phyloP scores from a whole-genome alignment of 2,113 vertebrate species.

The Psittacula cyanocephala region DNA sequence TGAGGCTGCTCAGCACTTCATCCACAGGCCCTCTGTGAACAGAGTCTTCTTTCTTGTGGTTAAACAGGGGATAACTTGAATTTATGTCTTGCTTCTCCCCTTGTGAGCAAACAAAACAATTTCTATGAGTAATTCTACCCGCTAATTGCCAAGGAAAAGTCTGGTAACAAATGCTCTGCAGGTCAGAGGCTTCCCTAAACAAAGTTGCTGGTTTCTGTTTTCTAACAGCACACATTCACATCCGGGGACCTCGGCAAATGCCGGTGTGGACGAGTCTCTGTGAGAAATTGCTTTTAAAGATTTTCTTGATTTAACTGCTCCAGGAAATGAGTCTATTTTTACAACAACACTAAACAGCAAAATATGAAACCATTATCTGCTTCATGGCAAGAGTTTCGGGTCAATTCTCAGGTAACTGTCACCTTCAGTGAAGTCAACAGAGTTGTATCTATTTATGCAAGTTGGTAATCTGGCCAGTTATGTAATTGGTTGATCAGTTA shows the following conservation, averaged over 20 bases:
- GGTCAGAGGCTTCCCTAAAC: conserved; percentile 60
- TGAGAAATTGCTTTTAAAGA: conserved; percentile 50
- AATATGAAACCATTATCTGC: conserved; percentile 23
- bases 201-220: conserved; percentile 29
- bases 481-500: conserved; percentile 58
- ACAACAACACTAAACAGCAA: not conserved
- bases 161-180: conserved; percentile 51
- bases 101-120: conserved; percentile 44
- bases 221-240: conserved; percentile 14
- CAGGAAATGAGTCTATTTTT: conserved; percentile 62
- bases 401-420: conserved; percentile 21
- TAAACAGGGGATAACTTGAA: conserved; percentile 1
- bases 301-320: conserved; percentile 34
- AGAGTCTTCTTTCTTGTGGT: conserved; percentile 14
- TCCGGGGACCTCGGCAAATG: conserved; percentile 37
- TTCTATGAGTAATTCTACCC: conserved; percentile 33
- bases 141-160: conserved; percentile 48
- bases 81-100: conserved; percentile 37
- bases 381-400: not conserved
- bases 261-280: conserved; percentile 26
- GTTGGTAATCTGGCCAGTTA: not conserved
- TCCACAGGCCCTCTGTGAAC: not conserved
- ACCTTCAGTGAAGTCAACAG: not conserved
- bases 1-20: not conserved
- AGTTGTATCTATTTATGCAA: not conserved